Conservation (phyloP, 2,888 invertebrate species). For the Melipona bicolor region DNA sequence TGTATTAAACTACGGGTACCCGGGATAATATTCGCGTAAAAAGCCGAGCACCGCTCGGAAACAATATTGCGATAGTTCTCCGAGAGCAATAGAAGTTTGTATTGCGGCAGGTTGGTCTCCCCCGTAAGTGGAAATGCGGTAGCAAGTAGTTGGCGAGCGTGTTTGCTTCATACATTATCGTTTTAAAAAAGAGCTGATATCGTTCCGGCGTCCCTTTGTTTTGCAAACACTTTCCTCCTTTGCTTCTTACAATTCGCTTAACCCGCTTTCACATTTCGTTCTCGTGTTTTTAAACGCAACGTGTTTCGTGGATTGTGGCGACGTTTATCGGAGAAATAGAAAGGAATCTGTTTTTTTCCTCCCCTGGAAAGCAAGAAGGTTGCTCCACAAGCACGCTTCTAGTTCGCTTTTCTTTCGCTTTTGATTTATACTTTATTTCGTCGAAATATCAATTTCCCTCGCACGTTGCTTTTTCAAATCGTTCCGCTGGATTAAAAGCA, state of each 20-base stretch:
- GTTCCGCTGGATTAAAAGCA: background rate
- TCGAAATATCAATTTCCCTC: background rate
- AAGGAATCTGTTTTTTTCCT: background rate
- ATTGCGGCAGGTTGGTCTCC: constrained; percentile 13
- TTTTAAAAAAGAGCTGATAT: constrained; percentile 31
- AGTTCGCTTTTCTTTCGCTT: background rate
- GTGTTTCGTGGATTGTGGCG: constrained; percentile 23
- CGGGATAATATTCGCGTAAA: constrained; percentile 22
- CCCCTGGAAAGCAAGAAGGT: background rate
- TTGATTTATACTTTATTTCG: background rate
- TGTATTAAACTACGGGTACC: background rate
- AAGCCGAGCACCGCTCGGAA: background rate
- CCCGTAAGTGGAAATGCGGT: constrained; percentile 21
- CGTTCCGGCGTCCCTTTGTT: background rate
- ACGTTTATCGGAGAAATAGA: constrained; percentile 29
- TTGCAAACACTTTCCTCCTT: constrained; percentile 1
- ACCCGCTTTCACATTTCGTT: constrained; percentile 27
- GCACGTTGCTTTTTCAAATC: background rate
- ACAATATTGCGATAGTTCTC: constrained; percentile 39
- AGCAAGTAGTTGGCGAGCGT: constrained; percentile 35
- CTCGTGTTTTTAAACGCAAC: constrained; percentile 35
- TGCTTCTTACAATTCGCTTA: constrained; percentile 5
- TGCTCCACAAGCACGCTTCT: background rate
- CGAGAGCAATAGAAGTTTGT: constrained; percentile 20
- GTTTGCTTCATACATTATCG: constrained; percentile 30